Evolutionary conservation across 1,140 invertebrate genomes (phyloP).

Genomic region (Ostrea edulis): DNA sequence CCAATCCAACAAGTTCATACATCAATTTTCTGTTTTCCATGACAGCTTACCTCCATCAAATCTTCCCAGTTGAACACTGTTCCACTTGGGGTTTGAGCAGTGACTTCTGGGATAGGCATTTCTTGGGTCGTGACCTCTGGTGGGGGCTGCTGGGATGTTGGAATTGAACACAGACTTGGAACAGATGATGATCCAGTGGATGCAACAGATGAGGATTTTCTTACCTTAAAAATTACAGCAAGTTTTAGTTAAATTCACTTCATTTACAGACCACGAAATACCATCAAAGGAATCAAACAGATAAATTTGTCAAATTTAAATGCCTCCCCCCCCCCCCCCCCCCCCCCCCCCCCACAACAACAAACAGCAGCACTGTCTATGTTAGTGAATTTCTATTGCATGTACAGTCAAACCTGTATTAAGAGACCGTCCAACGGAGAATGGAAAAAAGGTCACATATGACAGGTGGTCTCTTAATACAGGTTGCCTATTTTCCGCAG

Average conservation of each 20-base stretch:
- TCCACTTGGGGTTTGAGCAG: slow-evolving; percentile 74
- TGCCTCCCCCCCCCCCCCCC: neutral
- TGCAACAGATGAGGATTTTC: slow-evolving; percentile 69
- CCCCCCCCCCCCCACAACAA: neutral
- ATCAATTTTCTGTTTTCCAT: neutral
- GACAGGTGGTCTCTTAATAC: too few relatives aligned
- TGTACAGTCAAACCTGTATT: too few relatives aligned
- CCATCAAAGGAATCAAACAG: too few relatives aligned
- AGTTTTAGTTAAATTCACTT: neutral
- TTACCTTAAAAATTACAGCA: slow-evolving; percentile 58
- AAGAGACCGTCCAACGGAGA: too few relatives aligned
- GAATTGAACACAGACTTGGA: slow-evolving; percentile 48
- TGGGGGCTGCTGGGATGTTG: neutral
- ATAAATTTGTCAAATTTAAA: neutral
- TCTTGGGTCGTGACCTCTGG: neutral
- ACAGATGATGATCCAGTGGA: slow-evolving; percentile 59
- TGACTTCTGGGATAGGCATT: slow-evolving; percentile 66
- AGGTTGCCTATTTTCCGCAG: too few relatives aligned
- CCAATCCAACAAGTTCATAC: too few relatives aligned
- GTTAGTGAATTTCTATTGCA: too few relatives aligned
- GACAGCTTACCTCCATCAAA: slow-evolving; percentile 68
- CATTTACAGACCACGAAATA: neutral
- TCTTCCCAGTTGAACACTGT: slow-evolving; percentile 74
- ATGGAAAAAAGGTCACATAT: too few relatives aligned
- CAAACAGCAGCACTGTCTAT: too few relatives aligned